Base-by-base conservation (phyloP, 2,113 vertebrate species). In the Coregonus clupeaformis region DNA sequence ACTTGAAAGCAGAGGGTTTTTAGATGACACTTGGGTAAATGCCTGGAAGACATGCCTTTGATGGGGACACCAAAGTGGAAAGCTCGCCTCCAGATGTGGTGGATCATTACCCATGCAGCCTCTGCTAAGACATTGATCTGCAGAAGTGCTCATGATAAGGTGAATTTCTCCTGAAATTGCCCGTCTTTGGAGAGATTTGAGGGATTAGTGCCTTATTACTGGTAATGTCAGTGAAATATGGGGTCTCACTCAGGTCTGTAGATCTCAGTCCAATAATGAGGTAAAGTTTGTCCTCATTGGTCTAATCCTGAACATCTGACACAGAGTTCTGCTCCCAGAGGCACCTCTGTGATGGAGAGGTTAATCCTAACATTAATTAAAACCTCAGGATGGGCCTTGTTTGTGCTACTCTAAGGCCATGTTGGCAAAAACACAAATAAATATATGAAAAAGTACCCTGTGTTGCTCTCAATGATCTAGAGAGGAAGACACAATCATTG, bases 361-460 rank as follows among this genome's bases (percentile, higher is more conserved):
- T 87, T 88, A 86, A 89, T 87, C 86, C 75, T 79, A 49, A 59
- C 60, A 77, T 82, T 81, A 72, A 83, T 86, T 84, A 78, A 80
- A 89, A 84, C 77, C 32, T 73, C 69, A 82, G 25, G 71, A 85
- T 74, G 74, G 45, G 66, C 76, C 86, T 86, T 85, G 67, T 85
- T 75, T 73, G 42, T 29, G 29, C 30, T 22, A 47, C 27, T 65
- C 47, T 20, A 22, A 68, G 24, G 49, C 68, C 25, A 36, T 9
- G 70, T 68, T 65, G 30, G 85, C 75, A 80, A 55, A 83, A 77
- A 81, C 72, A 52, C 12, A 18, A 52, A 16, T 1, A 49, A 49
- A 49, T n/a, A n/a, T n/a, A 14, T 22, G 5, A 3, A 60, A 60
- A 60, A n/a, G 36, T 42, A 36, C n/a, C 0, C 4, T 22, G 57